phyloP scores from a whole-genome alignment of 2,113 vertebrate genomes.

The Cisticola juncidis region DNA sequence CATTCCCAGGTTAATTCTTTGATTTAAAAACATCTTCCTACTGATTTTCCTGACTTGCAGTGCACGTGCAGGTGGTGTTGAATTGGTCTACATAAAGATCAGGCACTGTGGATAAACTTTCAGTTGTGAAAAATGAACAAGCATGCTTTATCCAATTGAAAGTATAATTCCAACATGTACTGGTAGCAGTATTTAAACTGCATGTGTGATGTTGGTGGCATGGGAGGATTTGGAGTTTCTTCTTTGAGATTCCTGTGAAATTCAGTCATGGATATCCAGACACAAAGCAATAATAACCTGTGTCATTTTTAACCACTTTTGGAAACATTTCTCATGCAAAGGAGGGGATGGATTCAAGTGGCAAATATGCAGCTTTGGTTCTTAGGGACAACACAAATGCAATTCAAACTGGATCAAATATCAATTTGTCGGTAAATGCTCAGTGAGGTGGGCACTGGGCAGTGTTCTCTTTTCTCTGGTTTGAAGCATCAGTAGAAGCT shows the following conservation, averaged over 20 bases:
- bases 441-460: neutral
- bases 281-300: neutral
- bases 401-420: neutral
- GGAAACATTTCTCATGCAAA: neutral
- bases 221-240: neutral
- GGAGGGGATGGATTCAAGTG: neutral
- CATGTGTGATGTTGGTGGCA: neutral
- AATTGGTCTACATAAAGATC: neutral
- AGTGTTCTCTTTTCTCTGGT: neutral
- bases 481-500: neutral
- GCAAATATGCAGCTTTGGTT: neutral
- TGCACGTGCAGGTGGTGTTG: neutral
- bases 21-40: neutral
- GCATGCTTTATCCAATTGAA: neutral
- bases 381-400: fast-evolving
- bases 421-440: neutral
- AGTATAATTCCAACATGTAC: neutral
- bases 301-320: neutral
- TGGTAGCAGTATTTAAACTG: neutral
- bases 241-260: neutral
- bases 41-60: neutral
- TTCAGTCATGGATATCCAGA: neutral
- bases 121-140: neutral
- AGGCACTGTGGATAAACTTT: neutral
- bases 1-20: neutral